These are phyloP conservation scores for Araneus ventricosus DNA, from an alignment of 1,140 invertebrate species.

Conservation along the genomic window DNA sequence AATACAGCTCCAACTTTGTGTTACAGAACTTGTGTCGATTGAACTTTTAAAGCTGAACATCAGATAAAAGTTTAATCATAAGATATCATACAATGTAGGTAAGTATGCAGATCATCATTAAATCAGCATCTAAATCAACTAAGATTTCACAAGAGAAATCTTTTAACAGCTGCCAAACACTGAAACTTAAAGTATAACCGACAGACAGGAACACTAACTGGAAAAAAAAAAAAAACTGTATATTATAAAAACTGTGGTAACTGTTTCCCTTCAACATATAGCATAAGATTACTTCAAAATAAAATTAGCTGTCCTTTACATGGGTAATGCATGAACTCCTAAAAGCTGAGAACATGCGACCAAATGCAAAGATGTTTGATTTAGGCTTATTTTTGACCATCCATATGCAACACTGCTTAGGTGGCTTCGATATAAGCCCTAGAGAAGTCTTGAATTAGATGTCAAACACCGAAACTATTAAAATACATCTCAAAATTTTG, in stretches of 20 bases:
- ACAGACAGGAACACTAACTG: too few species aligned
- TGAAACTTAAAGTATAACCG: too few species aligned
- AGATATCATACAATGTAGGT: slow-evolving; percentile 61
- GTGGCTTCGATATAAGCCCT: background rate
- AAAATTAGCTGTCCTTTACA: slow-evolving; percentile 7
- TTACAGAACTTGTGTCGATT: too few species aligned
- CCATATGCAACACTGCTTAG: background rate
- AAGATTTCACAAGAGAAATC: too few species aligned
- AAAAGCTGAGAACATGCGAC: background rate
- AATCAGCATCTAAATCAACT: too few species aligned
- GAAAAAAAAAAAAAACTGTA: too few species aligned
- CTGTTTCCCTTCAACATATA: too few species aligned
- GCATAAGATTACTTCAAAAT: too few species aligned
- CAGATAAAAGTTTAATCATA: slow-evolving; percentile 13
- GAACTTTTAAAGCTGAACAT: background rate
- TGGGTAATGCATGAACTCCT: slow-evolving; percentile 22
- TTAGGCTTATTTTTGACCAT: background rate
- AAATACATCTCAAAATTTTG: background rate
- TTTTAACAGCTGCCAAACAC: too few species aligned
- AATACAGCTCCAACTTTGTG: too few species aligned
- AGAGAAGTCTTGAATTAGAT: background rate
- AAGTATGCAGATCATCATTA: slow-evolving; percentile 19
- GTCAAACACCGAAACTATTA: background rate
- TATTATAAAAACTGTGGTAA: too few species aligned
- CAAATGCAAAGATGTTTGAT: background rate